Base-by-base conservation (phyloP, 2,797 vertebrate species). In the Meriones psammophilus region DNA sequence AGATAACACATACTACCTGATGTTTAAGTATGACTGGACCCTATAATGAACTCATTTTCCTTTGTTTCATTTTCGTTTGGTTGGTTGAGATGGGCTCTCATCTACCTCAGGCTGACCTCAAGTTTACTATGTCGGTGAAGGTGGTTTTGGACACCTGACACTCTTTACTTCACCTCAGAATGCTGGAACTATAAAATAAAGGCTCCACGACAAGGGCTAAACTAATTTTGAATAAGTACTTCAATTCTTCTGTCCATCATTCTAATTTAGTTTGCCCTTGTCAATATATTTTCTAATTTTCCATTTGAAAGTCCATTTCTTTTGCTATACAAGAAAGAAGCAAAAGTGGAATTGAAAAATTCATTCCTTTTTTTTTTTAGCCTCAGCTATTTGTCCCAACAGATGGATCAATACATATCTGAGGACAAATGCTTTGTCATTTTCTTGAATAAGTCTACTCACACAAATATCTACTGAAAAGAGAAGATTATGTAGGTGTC, bases 171-270 rank as follows among this genome's bases (percentile, higher is more conserved):
- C 6, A 14, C 12, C 36, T 20, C 58, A 14, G 22, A 26, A 1
- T 60, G 20, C n/a, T 36, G n/a, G n/a, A 81, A 60, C 3, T 58
- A 7, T 36, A 58, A 58, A 74, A 46, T 80, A 74, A 18, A 54
- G 39, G 14, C 14, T 18, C 62, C n/a, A 2, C 76, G 46, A 5
- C 20, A 3, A 22, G 33, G 42, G 33, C 1, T 68, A 58, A 69
- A 33, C 10, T 46, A 42, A 91, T 13, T 91, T 73, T 92, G 33
- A 62, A 3, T 58, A 85, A 58, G 68, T 95, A 26, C 94, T 81
- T 81, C 39, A 8, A n/a, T 0, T 20, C 15, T 62, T 74, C 69
- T 30, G 33, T 62, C 28, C 46, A n/a, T 26, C 79, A 18, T 15
- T 91, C 17, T 33, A 10, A 50, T 74, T 79, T 93, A 74, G 3